Conservation (phyloP, 2,113 vertebrate genomes). For the Struthio camelus region DNA sequence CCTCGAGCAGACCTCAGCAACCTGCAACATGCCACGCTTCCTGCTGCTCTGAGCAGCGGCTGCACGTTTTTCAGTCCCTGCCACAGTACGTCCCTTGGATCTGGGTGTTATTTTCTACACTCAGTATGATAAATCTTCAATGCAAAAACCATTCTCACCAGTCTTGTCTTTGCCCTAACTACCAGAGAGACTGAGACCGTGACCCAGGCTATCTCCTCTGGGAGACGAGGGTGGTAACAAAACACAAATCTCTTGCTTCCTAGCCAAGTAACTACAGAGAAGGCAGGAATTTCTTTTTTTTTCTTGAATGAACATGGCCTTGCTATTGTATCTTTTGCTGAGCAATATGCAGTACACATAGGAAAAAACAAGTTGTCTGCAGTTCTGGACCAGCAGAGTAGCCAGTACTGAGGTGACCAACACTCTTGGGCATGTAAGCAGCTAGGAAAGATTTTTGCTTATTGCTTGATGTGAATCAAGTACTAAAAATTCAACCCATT, state of each 20-base stretch:
- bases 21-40: not conserved
- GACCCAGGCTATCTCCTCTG: too few species aligned
- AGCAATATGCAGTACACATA: not conserved
- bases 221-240: not conserved
- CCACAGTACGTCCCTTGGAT: not conserved
- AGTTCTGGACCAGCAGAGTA: not conserved
- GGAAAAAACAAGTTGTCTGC: not conserved
- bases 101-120: not conserved
- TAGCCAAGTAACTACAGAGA: not conserved
- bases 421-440: rapidly evolving
- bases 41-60: not conserved
- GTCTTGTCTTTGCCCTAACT: not conserved
- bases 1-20: not conserved
- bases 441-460: not conserved
- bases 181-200: too few species aligned
- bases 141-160: not conserved
- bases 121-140: not conserved
- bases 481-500: not conserved
- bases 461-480: not conserved
- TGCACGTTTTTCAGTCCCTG: not conserved
- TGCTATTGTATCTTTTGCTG: not conserved
- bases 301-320: not conserved
- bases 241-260: not conserved
- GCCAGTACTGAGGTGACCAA: not conserved
- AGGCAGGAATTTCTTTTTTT: not conserved